Base-by-base conservation (phyloP, 2,888 invertebrate genomes). In the Amphimallon solstitiale region DNA sequence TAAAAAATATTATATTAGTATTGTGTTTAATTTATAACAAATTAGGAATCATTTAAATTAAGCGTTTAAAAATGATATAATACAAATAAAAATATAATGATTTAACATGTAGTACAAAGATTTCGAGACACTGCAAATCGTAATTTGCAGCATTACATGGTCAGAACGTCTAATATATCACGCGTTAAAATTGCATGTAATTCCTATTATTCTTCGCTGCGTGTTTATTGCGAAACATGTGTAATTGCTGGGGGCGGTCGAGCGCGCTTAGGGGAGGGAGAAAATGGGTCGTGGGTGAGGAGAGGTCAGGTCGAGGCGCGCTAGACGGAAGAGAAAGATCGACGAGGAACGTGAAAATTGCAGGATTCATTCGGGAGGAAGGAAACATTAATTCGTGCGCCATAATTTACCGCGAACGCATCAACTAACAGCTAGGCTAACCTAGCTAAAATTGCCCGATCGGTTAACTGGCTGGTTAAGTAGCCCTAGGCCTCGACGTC, bases 351-450 rank as follows among this genome's bases (percentile, higher is more conserved):
- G 48, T 38, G 62, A 62, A 52, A 63, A 63, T 63, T 63, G 63
- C 17, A 40, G 63, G 37, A 40, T 45, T 46, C 56, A 35, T 43
- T 63, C 52, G 14, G 46, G 61, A 61, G 63, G 38, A 29, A 43
- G 59, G 59, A 64, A 45, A 40, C 64, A 40, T 64, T 64, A 64
- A 64, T 54, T 46, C 54, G 64, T 29, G 35, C 54, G 54, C 15
- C 29, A 23, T 64, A 64, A 64, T 45, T 64, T 64, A 64, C 48
- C 48, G 23, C 64, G 54, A 54, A 46, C 64, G 45, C 54, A 64
- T 64, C 64, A 40, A 52, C 38, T 29, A 29, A 23, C 14, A 14
- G 14, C 29, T 34, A 43, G 40, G 40, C 5, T 43, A 23, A 49
- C 48, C 23, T 23, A 14, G 48, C 14, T 23, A 29, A 49, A 49